phyloP scores from a whole-genome alignment of 1,140 invertebrate genomes.

The Achatina immaculata region DNA sequence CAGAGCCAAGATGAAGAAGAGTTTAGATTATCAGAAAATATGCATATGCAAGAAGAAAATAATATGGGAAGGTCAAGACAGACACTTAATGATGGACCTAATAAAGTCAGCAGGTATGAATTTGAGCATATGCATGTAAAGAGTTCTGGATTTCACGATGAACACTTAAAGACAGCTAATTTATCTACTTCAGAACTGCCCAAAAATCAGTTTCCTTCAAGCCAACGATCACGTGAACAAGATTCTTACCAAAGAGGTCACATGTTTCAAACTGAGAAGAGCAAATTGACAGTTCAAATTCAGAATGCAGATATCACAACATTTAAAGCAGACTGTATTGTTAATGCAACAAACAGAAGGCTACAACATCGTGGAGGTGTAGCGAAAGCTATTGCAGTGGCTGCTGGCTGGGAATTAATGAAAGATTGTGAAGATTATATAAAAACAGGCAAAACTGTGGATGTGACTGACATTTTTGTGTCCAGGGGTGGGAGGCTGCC shows the following conservation, averaged over 20 bases:
- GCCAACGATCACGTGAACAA: no score
- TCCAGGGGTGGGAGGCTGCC: constrained; percentile 50
- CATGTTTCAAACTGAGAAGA: background rate
- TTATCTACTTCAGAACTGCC: no score
- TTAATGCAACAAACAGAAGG: constrained; percentile 88
- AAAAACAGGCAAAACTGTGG: constrained; percentile 39
- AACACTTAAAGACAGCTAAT: no score
- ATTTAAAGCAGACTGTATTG: constrained; percentile 88
- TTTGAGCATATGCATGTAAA: no score
- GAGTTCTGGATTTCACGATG: no score
- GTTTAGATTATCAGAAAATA: background rate
- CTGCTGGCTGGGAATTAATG: constrained; percentile 47
- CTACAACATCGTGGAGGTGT: constrained; percentile 85
- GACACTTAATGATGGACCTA: no score
- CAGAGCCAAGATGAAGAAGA: background rate
- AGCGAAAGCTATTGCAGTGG: constrained; percentile 82
- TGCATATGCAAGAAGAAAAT: no score
- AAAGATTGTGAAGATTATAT: constrained; percentile 48
- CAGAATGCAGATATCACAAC: constrained; percentile 83
- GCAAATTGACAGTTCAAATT: constrained; percentile 43
- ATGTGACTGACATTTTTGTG: constrained; percentile 44
- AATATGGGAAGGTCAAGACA: no score
- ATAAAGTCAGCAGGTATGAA: no score
- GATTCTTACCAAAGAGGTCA: background rate
- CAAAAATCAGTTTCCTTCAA: no score